These are phyloP conservation scores for Tapirus indicus DNA, from an alignment of 2,797 vertebrate genomes.

Conservation along the genomic window DNA sequence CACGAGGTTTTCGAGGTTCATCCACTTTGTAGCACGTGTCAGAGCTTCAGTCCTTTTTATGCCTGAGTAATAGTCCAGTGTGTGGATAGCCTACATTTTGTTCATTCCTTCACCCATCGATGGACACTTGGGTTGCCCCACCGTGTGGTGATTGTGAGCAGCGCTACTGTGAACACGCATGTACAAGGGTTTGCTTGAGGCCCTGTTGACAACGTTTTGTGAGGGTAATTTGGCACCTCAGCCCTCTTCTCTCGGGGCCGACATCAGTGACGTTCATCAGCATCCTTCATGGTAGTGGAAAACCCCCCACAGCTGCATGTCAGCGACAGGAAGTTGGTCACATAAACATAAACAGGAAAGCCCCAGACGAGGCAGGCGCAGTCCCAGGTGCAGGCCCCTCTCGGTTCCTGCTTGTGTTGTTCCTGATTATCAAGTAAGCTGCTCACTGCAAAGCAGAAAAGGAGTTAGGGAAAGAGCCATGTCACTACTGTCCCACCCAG, in stretches of 20 bases:
- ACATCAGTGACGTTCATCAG: accelerated
- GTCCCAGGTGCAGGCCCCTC: background rate
- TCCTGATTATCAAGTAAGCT: background rate
- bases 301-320: background rate
- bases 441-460: background rate
- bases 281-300: background rate
- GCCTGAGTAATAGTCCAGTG: accelerated
- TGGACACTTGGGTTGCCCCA: no score
- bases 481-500: background rate
- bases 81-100: accelerated
- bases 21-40: accelerated
- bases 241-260: background rate
- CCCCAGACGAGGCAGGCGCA: background rate
- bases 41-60: accelerated
- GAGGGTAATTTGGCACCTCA: no score
- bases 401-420: background rate
- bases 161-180: background rate
- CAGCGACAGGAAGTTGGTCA: background rate
- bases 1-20: accelerated
- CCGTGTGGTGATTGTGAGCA: background rate
- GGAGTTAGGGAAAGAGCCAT: background rate
- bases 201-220: background rate
- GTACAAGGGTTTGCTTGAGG: background rate
- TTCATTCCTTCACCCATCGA: accelerated
- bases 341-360: background rate